A percentile compares a stretch with the other conserved stretches of the same genome.
Evolutionary conservation across 1,140 invertebrate genomes (phyloP).

Genomic region (Drosophila ogumai): DNA sequence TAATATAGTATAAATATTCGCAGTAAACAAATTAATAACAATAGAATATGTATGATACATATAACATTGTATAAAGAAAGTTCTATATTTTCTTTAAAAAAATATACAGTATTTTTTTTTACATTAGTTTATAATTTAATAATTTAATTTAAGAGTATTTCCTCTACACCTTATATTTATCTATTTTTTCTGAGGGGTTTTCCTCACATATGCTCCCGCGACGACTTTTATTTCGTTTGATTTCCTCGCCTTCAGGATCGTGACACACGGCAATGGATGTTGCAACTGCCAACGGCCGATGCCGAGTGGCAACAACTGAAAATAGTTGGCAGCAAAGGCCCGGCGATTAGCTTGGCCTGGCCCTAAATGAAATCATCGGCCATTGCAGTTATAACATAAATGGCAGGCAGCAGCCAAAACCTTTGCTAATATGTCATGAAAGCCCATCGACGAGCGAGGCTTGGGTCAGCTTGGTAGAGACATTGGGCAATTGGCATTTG

Average conservation of each 20-base stretch:
- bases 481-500: conserved; percentile 49
- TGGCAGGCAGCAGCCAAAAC: conserved; percentile 23
- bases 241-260: conserved; percentile 74
- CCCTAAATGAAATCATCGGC: conserved; percentile 53
- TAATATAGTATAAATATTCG: too few species aligned
- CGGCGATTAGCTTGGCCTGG: conserved; percentile 43
- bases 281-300: conserved; percentile 21
- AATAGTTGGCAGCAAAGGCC: conserved; percentile 17
- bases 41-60: too few species aligned
- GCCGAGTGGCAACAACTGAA: conserved; percentile 16
- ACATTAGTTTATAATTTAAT: neutral
- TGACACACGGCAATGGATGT: conserved; percentile 63
- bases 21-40: too few species aligned
- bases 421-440: conserved; percentile 53
- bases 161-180: neutral
- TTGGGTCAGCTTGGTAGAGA: conserved; percentile 25
- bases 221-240: conserved; percentile 47
- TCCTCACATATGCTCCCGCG: conserved; percentile 28
- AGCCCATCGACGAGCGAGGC: conserved; percentile 23
- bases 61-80: too few species aligned
- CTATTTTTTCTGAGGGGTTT: neutral
- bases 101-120: too few species aligned
- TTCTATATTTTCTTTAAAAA: too few species aligned
- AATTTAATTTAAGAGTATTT: conserved; percentile 15
- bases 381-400: conserved; percentile 48